A percentile compares a stretch with the other conserved stretches of the same genome.
phyloP scores from a whole-genome alignment of 1,140 invertebrate genomes.

The Proales similis region DNA sequence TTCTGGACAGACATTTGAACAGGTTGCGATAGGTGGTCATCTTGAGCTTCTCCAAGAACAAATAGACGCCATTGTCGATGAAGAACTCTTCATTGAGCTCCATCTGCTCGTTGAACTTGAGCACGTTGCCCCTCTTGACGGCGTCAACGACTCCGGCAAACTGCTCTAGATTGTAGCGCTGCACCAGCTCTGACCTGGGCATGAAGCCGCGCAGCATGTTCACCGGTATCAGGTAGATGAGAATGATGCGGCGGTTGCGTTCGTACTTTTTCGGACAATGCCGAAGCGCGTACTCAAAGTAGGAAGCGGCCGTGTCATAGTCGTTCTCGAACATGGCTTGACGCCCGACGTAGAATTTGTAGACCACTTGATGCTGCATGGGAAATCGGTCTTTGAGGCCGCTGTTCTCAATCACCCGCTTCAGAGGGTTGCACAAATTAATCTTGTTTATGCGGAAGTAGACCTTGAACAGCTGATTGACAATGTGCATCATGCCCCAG shows the following conservation, averaged over 20 bases:
- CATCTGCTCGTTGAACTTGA: slow-evolving; percentile 74
- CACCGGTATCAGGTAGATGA: slow-evolving; percentile 91
- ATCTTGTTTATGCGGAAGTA: slow-evolving; percentile 87
- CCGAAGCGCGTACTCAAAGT: slow-evolving; percentile 82
- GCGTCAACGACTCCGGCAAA: slow-evolving; percentile 79
- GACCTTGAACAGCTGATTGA: slow-evolving; percentile 94
- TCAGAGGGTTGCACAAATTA: slow-evolving; percentile 89
- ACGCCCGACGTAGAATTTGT: slow-evolving; percentile 89
- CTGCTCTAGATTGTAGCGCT: slow-evolving; percentile 81
- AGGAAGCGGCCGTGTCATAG: slow-evolving; percentile 81
- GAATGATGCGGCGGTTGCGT: slow-evolving; percentile 83
- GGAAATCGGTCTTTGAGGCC: slow-evolving; percentile 79
- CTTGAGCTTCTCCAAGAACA: slow-evolving; percentile 91
- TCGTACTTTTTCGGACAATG: slow-evolving; percentile 71
- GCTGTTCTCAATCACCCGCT: slow-evolving; percentile 85
- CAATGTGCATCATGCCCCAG: slow-evolving; percentile 86
- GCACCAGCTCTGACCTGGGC: slow-evolving; percentile 68
- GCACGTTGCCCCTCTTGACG: slow-evolving; percentile 78
- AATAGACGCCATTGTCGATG: slow-evolving; percentile 86
- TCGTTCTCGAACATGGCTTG: slow-evolving; percentile 98
- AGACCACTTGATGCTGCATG: slow-evolving; percentile 74
- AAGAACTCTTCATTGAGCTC: slow-evolving; percentile 80
- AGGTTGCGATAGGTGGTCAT: slow-evolving; percentile 89
- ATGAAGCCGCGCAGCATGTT: slow-evolving; percentile 88
- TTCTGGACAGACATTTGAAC: slow-evolving; percentile 79